Conservation (phyloP, 2,888 invertebrate genomes). For the Leucophora obtusa region DNA sequence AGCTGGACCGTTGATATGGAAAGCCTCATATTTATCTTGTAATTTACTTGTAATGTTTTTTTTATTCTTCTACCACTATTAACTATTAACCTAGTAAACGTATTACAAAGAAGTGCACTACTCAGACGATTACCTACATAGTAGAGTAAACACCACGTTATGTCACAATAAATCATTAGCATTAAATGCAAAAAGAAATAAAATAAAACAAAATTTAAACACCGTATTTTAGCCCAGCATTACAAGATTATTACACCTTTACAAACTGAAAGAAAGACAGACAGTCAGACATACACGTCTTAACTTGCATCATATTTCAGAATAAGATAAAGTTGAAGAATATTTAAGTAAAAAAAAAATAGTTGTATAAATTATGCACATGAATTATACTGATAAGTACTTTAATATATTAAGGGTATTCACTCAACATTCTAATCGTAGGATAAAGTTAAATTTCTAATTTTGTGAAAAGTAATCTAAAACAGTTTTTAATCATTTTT, state of each 20-base stretch:
- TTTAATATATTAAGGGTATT: too few species aligned
- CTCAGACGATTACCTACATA: not conserved
- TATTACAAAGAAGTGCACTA: not conserved
- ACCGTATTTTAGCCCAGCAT: conserved; percentile 8
- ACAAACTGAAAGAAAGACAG: not conserved
- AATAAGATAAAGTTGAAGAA: conserved; percentile 13
- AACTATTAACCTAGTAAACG: conserved; percentile 61
- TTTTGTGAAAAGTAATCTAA: too few species aligned
- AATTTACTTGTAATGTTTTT: conserved; percentile 22
- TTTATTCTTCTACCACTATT: conserved; percentile 36
- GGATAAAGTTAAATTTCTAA: too few species aligned
- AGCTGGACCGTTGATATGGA: too few species aligned
- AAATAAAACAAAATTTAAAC: conserved; percentile 23
- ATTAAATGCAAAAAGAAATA: conserved; percentile 17
- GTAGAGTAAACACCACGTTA: conserved; percentile 37
- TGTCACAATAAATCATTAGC: conserved; percentile 62
- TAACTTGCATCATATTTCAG: conserved; percentile 37
- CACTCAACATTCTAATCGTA: too few species aligned
- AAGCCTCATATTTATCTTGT: not conserved
- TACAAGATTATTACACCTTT: conserved; percentile 15
- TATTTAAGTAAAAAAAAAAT: not conserved
- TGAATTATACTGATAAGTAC: not conserved
- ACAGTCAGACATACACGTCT: conserved; percentile 1
- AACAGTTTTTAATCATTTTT: too few species aligned
- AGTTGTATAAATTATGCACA: conserved; percentile 9